Conservation (phyloP, 2,888 invertebrate species). For the Meteorus colon region DNA sequence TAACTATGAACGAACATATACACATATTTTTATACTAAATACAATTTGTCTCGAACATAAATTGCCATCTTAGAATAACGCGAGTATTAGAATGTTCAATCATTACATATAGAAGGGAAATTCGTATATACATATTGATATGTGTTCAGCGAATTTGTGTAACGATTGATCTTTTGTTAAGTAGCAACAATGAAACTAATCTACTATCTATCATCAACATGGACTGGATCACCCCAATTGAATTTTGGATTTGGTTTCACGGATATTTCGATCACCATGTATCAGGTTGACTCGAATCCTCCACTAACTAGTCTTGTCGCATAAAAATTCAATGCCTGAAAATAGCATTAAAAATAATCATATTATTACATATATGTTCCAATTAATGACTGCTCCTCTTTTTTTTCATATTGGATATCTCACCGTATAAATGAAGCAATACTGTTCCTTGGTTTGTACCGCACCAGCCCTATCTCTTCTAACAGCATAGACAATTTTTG, state of each 20-base stretch:
- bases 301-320: conserved; percentile 88
- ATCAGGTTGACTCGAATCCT: conserved; percentile 77
- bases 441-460: conserved; percentile 93
- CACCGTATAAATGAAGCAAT: conserved; percentile 93
- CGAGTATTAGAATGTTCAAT: not conserved
- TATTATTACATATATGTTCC: not conserved
- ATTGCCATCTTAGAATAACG: not conserved
- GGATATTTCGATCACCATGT: conserved; percentile 32
- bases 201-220: conserved; percentile 47
- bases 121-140: no score
- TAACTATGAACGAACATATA: not conserved
- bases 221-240: conserved; percentile 43
- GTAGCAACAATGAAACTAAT: no score
- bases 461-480: conserved; percentile 91
- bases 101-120: not conserved
- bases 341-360: conserved; percentile 24
- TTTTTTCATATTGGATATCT: not conserved
- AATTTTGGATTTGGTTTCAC: conserved; percentile 24
- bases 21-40: not conserved
- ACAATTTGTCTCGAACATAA: not conserved
- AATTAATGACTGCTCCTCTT: not conserved
- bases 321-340: conserved; percentile 86
- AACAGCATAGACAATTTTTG: conserved; percentile 87
- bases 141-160: no score
- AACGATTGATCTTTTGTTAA: no score